Conservation (phyloP, 2,888 invertebrate species). For the Sturmia bella region DNA sequence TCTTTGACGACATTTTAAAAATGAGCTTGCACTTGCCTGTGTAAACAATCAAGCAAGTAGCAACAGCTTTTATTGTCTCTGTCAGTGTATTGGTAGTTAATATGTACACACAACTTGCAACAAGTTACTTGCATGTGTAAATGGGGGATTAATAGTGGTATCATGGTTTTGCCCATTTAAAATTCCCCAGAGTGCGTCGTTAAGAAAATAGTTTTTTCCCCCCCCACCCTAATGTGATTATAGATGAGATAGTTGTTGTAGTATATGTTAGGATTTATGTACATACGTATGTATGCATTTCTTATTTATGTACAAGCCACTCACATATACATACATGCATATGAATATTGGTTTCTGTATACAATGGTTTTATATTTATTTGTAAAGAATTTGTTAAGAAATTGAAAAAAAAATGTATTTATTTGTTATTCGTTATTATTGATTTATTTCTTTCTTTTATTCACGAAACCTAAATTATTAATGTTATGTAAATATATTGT, state of each 20-base stretch:
- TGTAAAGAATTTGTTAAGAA: constrained; percentile 16
- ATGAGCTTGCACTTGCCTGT: too few relatives aligned
- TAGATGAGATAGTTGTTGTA: constrained; percentile 11
- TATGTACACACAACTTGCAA: too few relatives aligned
- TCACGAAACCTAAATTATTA: neutral
- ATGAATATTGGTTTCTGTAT: neutral
- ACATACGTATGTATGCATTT: neutral
- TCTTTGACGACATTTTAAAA: too few relatives aligned
- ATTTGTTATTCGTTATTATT: constrained; percentile 23
- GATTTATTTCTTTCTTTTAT: constrained; percentile 18
- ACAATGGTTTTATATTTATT: constrained; percentile 23
- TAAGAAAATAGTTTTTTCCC: too few relatives aligned
- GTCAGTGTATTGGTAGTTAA: too few relatives aligned
- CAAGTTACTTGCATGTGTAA: too few relatives aligned
- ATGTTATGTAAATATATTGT: neutral
- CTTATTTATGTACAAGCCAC: neutral
- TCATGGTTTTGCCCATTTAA: too few relatives aligned
- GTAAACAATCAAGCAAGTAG: too few relatives aligned
- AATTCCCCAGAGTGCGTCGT: too few relatives aligned
- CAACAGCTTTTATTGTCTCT: too few relatives aligned
- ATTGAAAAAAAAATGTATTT: neutral
- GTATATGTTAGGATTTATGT: constrained; percentile 8
- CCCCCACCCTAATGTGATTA: too few relatives aligned
- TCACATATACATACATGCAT: neutral
- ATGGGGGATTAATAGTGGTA: too few relatives aligned